phyloP scores from a whole-genome alignment of 2,797 vertebrate species.

The Avahi laniger region DNA sequence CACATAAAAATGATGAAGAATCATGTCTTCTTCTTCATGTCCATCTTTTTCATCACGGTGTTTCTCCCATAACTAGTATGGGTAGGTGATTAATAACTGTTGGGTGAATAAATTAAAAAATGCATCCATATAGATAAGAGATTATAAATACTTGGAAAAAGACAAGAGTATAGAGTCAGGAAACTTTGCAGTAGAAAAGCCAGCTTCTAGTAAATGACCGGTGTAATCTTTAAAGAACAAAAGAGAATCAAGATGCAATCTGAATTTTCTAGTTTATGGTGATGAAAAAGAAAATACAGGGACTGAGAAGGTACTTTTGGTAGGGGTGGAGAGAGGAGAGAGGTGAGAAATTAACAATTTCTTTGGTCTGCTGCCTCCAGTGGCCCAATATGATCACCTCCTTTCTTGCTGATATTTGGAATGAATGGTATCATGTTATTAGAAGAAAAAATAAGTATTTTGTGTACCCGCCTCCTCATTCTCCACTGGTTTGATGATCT shows the following conservation, averaged over 20 bases:
- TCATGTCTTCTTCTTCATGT: too few species aligned
- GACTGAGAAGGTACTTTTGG: background rate
- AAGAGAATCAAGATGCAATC: background rate
- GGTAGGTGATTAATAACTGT: background rate
- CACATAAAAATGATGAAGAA: background rate
- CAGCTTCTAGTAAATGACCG: background rate
- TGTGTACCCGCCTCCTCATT: background rate
- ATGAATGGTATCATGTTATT: background rate
- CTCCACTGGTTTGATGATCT: background rate
- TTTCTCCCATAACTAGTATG: background rate
- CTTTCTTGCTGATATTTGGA: background rate
- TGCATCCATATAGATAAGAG: background rate
- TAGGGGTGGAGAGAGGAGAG: background rate
- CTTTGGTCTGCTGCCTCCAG: background rate
- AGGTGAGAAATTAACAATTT: background rate
- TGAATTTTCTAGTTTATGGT: background rate
- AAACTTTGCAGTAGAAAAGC: background rate
- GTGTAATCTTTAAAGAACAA: background rate
- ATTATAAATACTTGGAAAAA: background rate
- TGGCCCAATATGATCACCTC: background rate
- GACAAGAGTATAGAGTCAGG: background rate
- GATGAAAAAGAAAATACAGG: background rate
- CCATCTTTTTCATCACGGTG: background rate
- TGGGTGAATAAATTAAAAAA: background rate
- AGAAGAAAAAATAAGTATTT: background rate